These are phyloP conservation scores for Atrina japonica DNA, from an alignment of 2,888 invertebrate species.

Conservation along the genomic window DNA sequence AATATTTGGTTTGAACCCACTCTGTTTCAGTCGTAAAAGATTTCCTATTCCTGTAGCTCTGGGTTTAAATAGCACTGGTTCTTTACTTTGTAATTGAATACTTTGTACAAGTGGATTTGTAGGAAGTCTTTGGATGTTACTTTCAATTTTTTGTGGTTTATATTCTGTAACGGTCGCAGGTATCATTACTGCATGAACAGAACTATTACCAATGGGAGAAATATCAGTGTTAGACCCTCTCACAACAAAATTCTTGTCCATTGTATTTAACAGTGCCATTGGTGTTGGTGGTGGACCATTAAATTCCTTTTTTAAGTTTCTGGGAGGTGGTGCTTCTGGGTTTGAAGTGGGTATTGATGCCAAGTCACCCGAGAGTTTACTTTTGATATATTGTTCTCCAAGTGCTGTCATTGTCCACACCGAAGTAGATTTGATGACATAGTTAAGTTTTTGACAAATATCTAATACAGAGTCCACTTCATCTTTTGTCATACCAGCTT, in stretches of 20 bases:
- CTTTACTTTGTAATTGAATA: no score
- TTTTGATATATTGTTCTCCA: slow-evolving; percentile 51
- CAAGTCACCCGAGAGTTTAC: slow-evolving; percentile 16
- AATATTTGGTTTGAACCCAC: no score
- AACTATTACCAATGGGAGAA: background rate
- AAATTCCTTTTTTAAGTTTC: slow-evolving; percentile 5
- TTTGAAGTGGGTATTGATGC: background rate
- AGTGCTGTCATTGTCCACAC: slow-evolving; percentile 51
- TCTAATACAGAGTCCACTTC: slow-evolving; percentile 39
- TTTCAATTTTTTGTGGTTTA: background rate
- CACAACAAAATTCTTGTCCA: background rate
- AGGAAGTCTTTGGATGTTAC: background rate
- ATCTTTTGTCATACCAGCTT: slow-evolving; percentile 38
- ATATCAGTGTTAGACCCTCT: background rate
- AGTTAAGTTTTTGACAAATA: slow-evolving; percentile 39
- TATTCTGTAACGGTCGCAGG: no score
- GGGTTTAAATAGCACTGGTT: no score
- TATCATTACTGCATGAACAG: no score
- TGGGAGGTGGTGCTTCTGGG: background rate
- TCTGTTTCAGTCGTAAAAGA: no score
- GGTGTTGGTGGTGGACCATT: slow-evolving; percentile 40
- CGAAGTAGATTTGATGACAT: slow-evolving; percentile 42
- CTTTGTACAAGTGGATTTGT: no score
- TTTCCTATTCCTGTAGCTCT: no score
- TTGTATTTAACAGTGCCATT: slow-evolving; percentile 5